These are phyloP conservation scores for Tiliqua scincoides DNA, from an alignment of 2,113 vertebrate genomes.

Conservation along the genomic window DNA sequence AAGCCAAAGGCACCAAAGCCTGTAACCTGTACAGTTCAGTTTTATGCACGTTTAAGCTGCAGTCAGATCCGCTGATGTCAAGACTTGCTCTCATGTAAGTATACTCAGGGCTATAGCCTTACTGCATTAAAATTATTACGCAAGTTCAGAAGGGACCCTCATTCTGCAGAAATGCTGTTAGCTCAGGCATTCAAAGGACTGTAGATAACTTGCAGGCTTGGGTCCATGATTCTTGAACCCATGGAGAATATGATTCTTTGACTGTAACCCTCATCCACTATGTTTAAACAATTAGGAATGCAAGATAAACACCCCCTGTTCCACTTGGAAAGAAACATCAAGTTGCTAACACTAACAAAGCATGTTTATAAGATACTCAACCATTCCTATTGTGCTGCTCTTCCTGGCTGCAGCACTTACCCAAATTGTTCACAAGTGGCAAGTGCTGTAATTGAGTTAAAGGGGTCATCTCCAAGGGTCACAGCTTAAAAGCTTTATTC, in stretches of 20 bases:
- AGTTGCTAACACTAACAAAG: background rate
- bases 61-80: too few relatives aligned
- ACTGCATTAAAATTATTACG: background rate
- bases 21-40: too few relatives aligned
- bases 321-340: background rate
- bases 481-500: slow-evolving; percentile 16
- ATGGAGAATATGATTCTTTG: background rate
- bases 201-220: background rate
- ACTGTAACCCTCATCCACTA: background rate
- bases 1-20: background rate
- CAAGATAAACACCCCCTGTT: background rate
- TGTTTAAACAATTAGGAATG: background rate
- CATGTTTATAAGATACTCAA: background rate
- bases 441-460: slow-evolving; percentile 9
- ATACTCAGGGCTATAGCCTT: too few relatives aligned
- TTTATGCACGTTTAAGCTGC: too few relatives aligned
- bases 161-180: background rate
- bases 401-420: background rate
- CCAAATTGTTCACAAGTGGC: slow-evolving; percentile 26
- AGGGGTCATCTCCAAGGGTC: background rate
- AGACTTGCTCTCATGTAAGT: too few relatives aligned
- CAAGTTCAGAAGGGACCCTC: background rate
- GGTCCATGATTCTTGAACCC: too few relatives aligned
- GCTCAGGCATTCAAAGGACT: background rate
- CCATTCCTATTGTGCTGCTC: background rate